Conservation (phyloP, 2,888 invertebrate species). For the Syritta pipiens region DNA sequence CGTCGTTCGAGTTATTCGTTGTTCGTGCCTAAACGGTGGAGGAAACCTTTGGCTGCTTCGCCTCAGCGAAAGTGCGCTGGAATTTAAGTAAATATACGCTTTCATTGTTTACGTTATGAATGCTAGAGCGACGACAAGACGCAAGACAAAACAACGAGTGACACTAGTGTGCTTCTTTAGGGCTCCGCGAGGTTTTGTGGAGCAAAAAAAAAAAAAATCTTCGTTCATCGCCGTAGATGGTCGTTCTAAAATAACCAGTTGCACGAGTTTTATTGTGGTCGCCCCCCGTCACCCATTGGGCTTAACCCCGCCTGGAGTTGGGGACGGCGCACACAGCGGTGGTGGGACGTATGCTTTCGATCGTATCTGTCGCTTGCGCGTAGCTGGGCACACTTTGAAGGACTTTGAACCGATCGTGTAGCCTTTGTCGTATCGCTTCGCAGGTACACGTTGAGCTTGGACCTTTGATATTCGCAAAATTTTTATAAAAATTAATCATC, state of each 20-base stretch:
- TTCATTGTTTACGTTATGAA: slow-evolving; percentile 45
- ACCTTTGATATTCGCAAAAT: slow-evolving; percentile 5
- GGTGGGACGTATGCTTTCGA: neutral
- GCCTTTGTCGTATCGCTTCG: slow-evolving; percentile 26
- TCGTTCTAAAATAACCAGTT: slow-evolving; percentile 55
- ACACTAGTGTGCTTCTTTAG: neutral
- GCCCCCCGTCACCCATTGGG: slow-evolving; percentile 4
- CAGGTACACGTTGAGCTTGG: slow-evolving; percentile 10
- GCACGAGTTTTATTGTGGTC: slow-evolving; percentile 58
- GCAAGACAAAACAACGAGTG: too few relatives aligned
- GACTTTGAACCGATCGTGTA: slow-evolving; percentile 64
- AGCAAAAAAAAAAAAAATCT: too few relatives aligned
- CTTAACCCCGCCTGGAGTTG: neutral
- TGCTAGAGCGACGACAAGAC: too few relatives aligned
- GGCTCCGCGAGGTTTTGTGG: neutral
- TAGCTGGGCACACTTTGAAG: slow-evolving; percentile 25
- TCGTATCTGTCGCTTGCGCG: slow-evolving; percentile 3
- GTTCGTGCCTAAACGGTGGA: too few relatives aligned
- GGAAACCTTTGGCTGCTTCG: neutral
- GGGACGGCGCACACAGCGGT: neutral
- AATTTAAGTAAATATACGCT: slow-evolving; percentile 16
- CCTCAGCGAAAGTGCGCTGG: slow-evolving; percentile 21
- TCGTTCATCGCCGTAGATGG: slow-evolving; percentile 24
- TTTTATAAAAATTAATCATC: slow-evolving; percentile 31
- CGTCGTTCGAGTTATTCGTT: too few relatives aligned